A percentile compares a stretch with the other conserved stretches of the same genome.
phyloP scores from a whole-genome alignment of 2,113 vertebrate genomes.

The Alaudala cheleensis region DNA sequence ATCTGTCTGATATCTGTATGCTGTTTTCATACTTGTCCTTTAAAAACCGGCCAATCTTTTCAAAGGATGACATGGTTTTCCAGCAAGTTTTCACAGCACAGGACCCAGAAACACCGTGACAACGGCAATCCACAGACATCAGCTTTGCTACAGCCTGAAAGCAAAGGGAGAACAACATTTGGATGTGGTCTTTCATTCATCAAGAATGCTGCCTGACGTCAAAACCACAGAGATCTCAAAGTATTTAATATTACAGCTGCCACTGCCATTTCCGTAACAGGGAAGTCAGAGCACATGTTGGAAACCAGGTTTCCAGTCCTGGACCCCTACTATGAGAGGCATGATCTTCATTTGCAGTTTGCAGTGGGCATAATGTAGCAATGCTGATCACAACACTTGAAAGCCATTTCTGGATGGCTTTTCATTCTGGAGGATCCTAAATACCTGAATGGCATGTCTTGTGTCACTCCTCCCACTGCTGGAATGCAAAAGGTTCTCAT shows the following conservation, averaged over 20 bases:
- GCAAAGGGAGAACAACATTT: slow-evolving; percentile 22
- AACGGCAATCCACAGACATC: slow-evolving; percentile 93
- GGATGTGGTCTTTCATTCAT: not conserved
- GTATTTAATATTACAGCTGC: not conserved
- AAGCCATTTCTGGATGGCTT: not conserved
- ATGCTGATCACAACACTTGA: not conserved
- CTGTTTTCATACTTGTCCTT: slow-evolving; percentile 94
- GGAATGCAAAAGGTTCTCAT: not conserved
- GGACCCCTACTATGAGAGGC: not conserved
- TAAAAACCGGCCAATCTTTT: slow-evolving; percentile 85
- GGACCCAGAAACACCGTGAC: slow-evolving; percentile 96
- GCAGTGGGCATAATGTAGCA: not conserved
- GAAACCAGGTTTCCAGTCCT: not conserved
- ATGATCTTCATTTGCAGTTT: not conserved
- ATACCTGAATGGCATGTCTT: rapidly evolving
- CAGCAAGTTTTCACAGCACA: slow-evolving; percentile 97
- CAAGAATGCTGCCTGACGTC: not conserved
- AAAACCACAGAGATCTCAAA: not conserved
- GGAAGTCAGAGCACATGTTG: not conserved
- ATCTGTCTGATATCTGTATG: slow-evolving; percentile 84
- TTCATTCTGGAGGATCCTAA: not conserved
- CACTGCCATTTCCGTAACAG: not conserved
- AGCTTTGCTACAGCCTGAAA: slow-evolving; percentile 87
- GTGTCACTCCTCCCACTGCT: not conserved
- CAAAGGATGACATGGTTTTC: slow-evolving; percentile 91